Percentiles rank a stretch among this genome's conserved stretches.
These are phyloP conservation scores for Valencia hispanica DNA, from an alignment of 2,797 vertebrate genomes.

Conservation along the genomic window DNA sequence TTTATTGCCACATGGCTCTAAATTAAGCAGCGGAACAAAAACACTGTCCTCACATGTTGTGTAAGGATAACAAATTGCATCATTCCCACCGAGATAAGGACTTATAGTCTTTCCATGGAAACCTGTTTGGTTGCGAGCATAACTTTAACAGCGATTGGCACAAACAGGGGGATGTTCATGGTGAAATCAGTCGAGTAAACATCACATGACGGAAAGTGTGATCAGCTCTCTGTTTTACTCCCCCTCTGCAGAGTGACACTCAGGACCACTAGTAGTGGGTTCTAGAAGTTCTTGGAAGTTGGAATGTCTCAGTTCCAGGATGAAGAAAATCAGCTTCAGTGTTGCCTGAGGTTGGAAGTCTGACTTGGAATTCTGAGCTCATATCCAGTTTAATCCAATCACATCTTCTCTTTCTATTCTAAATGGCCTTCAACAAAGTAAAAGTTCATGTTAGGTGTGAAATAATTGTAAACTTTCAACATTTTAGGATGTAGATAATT, in stretches of 20 bases:
- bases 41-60: neutral
- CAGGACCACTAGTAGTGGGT: neutral
- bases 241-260: neutral
- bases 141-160: neutral
- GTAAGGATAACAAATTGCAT: neutral
- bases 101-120: neutral
- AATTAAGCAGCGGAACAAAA: neutral
- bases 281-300: neutral
- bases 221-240: constrained; percentile 1
- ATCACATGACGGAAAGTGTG: constrained; percentile 7
- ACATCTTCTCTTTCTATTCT: neutral
- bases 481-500: neutral
- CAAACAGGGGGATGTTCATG: neutral
- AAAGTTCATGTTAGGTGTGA: neutral
- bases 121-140: neutral
- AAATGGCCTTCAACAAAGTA: neutral
- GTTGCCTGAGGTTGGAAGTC: neutral
- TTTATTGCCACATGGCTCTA: neutral
- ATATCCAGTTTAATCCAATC: neutral
- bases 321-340: neutral
- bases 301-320: neutral
- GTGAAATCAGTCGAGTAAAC: constrained; percentile 8
- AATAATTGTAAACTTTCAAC: neutral
- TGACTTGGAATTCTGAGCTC: neutral
- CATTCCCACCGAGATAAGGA: neutral